Conservation (phyloP, 2,888 invertebrate species). For the Drosophila monieri region DNA sequence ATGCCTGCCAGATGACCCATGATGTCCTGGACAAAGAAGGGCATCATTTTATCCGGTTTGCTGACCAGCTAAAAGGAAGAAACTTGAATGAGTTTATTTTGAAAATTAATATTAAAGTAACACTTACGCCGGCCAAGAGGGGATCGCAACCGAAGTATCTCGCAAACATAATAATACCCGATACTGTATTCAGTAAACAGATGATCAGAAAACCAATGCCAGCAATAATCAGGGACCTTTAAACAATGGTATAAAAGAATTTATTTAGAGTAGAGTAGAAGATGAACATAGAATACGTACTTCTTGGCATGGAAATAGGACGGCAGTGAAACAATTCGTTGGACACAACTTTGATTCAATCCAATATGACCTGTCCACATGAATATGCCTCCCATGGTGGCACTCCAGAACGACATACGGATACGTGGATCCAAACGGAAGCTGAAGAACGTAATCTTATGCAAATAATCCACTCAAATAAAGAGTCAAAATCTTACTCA, state of each 20-base stretch:
- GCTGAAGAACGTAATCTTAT: constrained; percentile 80
- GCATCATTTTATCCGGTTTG: constrained; percentile 85
- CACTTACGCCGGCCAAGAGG: constrained; percentile 84
- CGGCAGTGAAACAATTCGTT: constrained; percentile 88
- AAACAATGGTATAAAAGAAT: background rate
- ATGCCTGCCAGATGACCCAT: constrained; percentile 85
- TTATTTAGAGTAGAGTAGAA: background rate
- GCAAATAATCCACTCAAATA: background rate
- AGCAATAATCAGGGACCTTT: constrained; percentile 85
- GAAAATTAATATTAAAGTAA: background rate
- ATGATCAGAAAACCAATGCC: constrained; percentile 85
- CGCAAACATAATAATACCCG: constrained; percentile 86
- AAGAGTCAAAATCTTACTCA: constrained; percentile 73
- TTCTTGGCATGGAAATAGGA: constrained; percentile 86
- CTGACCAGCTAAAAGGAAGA: constrained; percentile 77
- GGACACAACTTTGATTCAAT: constrained; percentile 90
- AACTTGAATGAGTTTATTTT: background rate
- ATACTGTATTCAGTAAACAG: constrained; percentile 85
- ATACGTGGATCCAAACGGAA: constrained; percentile 86
- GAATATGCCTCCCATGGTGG: constrained; percentile 86
- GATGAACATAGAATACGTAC: constrained; percentile 68
- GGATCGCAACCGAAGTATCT: constrained; percentile 87
- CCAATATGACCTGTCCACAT: constrained; percentile 88
- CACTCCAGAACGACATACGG: constrained; percentile 87
- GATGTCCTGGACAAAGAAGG: constrained; percentile 86